These are phyloP conservation scores for Quadriops clusia DNA, from an alignment of 2,888 invertebrate species.

Conservation along the genomic window DNA sequence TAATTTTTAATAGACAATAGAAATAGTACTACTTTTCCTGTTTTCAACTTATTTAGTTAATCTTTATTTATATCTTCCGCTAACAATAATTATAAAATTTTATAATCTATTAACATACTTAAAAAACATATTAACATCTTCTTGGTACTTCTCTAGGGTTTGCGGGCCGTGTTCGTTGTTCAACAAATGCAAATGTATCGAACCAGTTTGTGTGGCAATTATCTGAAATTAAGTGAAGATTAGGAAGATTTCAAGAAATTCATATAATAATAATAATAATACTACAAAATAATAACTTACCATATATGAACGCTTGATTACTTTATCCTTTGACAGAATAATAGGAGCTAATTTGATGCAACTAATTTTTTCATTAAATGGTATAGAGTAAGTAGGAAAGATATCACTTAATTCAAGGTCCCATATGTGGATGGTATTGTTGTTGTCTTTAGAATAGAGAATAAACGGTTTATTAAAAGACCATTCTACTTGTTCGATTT, in stretches of 20 bases:
- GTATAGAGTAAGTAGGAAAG: slow-evolving; percentile 36
- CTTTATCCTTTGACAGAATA: slow-evolving; percentile 7
- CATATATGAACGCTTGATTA: slow-evolving; percentile 27
- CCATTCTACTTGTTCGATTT: slow-evolving; percentile 40
- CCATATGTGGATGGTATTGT: slow-evolving; percentile 41
- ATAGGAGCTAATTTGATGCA: slow-evolving; percentile 36
- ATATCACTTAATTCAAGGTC: slow-evolving; percentile 41
- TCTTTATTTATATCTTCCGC: too few relatives aligned
- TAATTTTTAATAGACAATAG: too few relatives aligned
- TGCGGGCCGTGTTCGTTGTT: slow-evolving; percentile 35
- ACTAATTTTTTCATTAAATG: slow-evolving; percentile 33
- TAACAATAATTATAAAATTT: slow-evolving; percentile 10
- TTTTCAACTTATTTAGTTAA: too few relatives aligned
- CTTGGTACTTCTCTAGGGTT: slow-evolving; percentile 28
- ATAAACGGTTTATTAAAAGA: slow-evolving; percentile 41
- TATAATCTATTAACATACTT: slow-evolving; percentile 36
- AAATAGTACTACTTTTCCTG: too few relatives aligned
- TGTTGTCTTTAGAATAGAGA: slow-evolving; percentile 38
- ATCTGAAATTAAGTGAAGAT: too few relatives aligned
- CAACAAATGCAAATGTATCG: slow-evolving; percentile 37
- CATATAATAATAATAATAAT: slow-evolving; percentile 4
- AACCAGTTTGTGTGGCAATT: slow-evolving; percentile 36
- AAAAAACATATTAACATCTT: slow-evolving; percentile 37
- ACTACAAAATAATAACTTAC: slow-evolving; percentile 26
- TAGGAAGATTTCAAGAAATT: too few relatives aligned